Conservation (phyloP, 2,888 invertebrate genomes). For the Eilema caniola region DNA sequence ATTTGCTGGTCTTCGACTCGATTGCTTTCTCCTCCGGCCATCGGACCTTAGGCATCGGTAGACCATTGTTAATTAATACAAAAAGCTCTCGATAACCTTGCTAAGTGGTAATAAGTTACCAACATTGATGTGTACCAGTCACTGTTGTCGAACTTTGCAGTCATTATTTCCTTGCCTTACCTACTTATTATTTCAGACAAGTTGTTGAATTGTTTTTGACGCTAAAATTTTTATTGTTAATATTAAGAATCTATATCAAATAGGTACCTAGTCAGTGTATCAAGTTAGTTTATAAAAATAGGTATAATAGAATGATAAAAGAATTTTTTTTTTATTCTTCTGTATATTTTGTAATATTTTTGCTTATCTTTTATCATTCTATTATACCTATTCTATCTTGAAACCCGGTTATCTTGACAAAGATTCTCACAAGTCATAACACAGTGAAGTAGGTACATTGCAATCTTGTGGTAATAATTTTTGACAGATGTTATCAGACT, state of each 20-base stretch:
- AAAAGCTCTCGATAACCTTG: background rate
- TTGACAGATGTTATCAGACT: slow-evolving; percentile 18
- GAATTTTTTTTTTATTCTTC: background rate
- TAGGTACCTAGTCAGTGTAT: background rate
- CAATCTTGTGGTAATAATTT: slow-evolving; percentile 16
- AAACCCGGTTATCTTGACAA: slow-evolving; percentile 32
- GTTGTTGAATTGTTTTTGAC: background rate
- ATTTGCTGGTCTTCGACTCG: no score
- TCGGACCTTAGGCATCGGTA: background rate
- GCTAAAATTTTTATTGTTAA: background rate
- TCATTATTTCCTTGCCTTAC: no score
- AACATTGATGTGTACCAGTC: background rate
- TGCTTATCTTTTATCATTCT: slow-evolving; percentile 2
- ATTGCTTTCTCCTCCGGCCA: no score
- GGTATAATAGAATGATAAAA: no score
- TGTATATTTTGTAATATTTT: background rate
- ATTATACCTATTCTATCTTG: slow-evolving; percentile 26
- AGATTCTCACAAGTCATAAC: slow-evolving; percentile 11
- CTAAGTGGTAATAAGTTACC: slow-evolving; percentile 1
- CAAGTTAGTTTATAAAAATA: no score
- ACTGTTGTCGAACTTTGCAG: background rate
- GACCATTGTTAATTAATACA: background rate
- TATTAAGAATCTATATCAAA: background rate
- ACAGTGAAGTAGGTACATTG: slow-evolving; percentile 10
- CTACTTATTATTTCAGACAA: background rate